Conservation (phyloP, 2,797 vertebrate genomes). For the Sternotherus odoratus region DNA sequence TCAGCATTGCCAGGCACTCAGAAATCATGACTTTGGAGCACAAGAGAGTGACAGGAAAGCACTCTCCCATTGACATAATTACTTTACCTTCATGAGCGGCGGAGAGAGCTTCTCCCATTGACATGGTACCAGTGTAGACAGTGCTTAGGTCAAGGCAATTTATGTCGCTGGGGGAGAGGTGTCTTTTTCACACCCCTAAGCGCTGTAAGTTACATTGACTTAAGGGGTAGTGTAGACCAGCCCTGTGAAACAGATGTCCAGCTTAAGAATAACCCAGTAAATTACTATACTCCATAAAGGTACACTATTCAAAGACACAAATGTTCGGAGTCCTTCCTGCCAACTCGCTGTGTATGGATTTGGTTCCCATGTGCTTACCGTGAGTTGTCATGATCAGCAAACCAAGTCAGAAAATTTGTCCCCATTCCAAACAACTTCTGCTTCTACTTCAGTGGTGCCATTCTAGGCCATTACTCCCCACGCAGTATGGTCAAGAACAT, state of each 20-base stretch:
- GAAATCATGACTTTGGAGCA: constrained; percentile 42
- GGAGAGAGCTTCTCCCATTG: no score
- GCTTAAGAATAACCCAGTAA: constrained; percentile 49
- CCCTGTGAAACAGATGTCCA: constrained; percentile 65
- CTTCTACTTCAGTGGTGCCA: neutral
- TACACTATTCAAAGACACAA: constrained; percentile 30
- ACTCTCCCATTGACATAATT: no score
- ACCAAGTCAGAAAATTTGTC: constrained; percentile 1
- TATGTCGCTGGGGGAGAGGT: no score
- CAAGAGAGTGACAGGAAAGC: constrained; percentile 18
- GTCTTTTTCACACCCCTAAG: no score
- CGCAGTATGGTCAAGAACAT: neutral
- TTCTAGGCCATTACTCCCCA: neutral
- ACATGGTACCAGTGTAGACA: no score
- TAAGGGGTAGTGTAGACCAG: no score
- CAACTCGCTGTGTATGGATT: neutral
- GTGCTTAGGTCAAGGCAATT: no score
- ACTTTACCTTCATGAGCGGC: no score
- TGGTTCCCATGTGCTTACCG: constrained; percentile 12
- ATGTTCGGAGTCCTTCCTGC: neutral
- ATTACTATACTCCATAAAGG: neutral
- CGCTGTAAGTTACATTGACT: no score
- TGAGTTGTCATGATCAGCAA: constrained; percentile 2
- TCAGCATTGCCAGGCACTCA: constrained; percentile 65
- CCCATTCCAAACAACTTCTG: neutral